Percentiles rank a stretch among this genome's conserved stretches.
Evolutionary conservation across 2,888 invertebrate species (phyloP).

Genomic region (Diachrysia chrysitis): DNA sequence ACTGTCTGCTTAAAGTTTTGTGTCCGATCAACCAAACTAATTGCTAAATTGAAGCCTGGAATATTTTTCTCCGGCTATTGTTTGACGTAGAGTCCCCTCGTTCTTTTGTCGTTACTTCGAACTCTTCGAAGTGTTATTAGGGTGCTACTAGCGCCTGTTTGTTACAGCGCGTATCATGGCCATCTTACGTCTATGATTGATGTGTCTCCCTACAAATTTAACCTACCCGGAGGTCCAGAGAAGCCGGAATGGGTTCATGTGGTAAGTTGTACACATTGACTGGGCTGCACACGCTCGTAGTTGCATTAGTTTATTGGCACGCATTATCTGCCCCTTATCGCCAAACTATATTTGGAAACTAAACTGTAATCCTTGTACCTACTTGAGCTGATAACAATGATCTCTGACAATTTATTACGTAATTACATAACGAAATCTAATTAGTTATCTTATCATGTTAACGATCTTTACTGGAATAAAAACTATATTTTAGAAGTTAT

Average conservation of each 20-base stretch:
- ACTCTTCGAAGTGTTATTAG: slow-evolving; percentile 78
- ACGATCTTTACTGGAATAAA: not conserved
- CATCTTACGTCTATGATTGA: slow-evolving; percentile 98
- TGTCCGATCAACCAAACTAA: slow-evolving; percentile 8
- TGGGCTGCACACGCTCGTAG: slow-evolving; percentile 48
- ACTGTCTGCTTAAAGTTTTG: slow-evolving; percentile 3
- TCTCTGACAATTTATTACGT: slow-evolving; percentile 22
- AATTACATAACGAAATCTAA: slow-evolving; percentile 3
- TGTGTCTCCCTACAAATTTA: slow-evolving; percentile 99
- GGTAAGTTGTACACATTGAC: slow-evolving; percentile 89
- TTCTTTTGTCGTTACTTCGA: slow-evolving; percentile 70
- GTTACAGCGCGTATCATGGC: slow-evolving; percentile 99
- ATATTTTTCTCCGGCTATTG: slow-evolving; percentile 25
- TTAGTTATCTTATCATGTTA: not conserved
- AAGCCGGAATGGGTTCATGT: slow-evolving; percentile 96
- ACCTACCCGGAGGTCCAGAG: slow-evolving; percentile 94
- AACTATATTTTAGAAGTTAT: not conserved
- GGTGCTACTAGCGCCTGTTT: slow-evolving; percentile 89
- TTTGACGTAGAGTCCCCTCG: slow-evolving; percentile 37
- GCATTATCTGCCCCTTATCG: slow-evolving; percentile 46
- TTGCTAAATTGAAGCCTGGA: slow-evolving; percentile 17
- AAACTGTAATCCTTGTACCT: slow-evolving; percentile 28
- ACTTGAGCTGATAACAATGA: slow-evolving; percentile 33
- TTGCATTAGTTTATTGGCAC: slow-evolving; percentile 37
- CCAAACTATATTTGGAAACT: slow-evolving; percentile 33